phyloP scores from a whole-genome alignment of 2,888 invertebrate genomes.

The Monoplex corrugatus region DNA sequence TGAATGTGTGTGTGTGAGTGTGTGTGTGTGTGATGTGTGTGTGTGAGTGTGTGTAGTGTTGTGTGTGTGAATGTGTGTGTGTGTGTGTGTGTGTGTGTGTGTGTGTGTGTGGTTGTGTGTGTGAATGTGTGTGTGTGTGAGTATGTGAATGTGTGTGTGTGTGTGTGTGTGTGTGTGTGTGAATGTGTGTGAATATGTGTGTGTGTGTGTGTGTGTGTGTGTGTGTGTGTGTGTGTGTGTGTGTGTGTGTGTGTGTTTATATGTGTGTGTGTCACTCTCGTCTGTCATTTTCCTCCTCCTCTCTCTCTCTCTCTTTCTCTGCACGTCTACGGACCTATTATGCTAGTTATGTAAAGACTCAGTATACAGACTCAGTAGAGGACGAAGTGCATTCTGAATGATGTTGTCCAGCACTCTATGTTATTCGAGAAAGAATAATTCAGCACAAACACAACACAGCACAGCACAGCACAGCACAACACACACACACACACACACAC shows the following conservation, averaged over 20 bases:
- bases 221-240: too few relatives aligned
- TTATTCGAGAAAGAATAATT: too few relatives aligned
- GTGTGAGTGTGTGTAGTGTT: not conserved
- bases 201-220: not conserved
- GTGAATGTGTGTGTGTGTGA: not conserved
- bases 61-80: not conserved
- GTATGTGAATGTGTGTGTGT: slow-evolving; percentile 26
- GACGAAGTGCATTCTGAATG: too few relatives aligned
- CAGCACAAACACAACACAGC: too few relatives aligned
- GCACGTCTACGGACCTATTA: too few relatives aligned
- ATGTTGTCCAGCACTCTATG: too few relatives aligned
- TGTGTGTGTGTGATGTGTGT: not conserved
- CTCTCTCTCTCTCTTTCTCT: not conserved
- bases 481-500: slow-evolving; percentile 1
- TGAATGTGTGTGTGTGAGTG: too few relatives aligned
- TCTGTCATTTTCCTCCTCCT: not conserved
- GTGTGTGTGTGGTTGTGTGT: not conserved
- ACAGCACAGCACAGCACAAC: too few relatives aligned
- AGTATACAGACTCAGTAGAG: too few relatives aligned
- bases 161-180: slow-evolving; percentile 5
- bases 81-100: not conserved
- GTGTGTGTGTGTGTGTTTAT: not conserved
- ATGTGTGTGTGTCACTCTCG: not conserved
- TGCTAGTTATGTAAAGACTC: too few relatives aligned
- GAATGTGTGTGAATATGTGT: not conserved